These are phyloP conservation scores for Cephus rjabovi DNA, from an alignment of 2,888 invertebrate species.

Conservation along the genomic window DNA sequence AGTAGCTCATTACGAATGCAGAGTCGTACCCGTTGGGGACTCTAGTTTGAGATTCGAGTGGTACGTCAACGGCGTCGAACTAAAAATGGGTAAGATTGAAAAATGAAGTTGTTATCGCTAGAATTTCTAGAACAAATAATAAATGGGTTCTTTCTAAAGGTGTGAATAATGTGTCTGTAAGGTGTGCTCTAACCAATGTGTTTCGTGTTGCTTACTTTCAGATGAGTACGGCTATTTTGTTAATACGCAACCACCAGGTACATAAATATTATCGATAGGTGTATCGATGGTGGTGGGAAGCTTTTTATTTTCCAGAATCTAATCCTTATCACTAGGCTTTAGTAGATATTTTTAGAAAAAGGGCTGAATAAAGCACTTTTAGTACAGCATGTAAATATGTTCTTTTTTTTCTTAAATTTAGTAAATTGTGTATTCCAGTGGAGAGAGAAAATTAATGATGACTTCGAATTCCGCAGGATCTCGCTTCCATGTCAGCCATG, in stretches of 20 bases:
- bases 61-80: conserved; percentile 94
- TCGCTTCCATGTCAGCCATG: conserved; percentile 90
- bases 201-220: conserved; percentile 26
- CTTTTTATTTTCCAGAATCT: background rate
- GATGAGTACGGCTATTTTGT: conserved; percentile 32
- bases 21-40: conserved; percentile 94
- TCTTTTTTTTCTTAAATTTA: background rate
- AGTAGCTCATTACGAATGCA: conserved; percentile 90
- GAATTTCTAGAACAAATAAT: conserved; percentile 4
- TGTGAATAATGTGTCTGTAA: conserved; percentile 14
- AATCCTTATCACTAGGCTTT: conserved; percentile 3
- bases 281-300: conserved; percentile 17
- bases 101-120: background rate
- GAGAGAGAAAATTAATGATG: background rate
- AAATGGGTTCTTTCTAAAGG: conserved; percentile 12
- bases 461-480: conserved; percentile 70
- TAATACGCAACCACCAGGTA: conserved; percentile 36
- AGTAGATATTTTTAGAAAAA: background rate
- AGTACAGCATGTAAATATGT: background rate
- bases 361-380: no score
- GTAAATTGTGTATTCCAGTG: conserved; percentile 2
- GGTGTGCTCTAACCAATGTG: conserved; percentile 16
- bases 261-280: conserved; percentile 12
- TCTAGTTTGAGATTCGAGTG: conserved; percentile 92
- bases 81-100: conserved; percentile 81